A percentile compares a stretch with the other conserved stretches of the same genome.
These are phyloP conservation scores for Scopus umbretta DNA, from an alignment of 2,113 vertebrate genomes.

Conservation along the genomic window DNA sequence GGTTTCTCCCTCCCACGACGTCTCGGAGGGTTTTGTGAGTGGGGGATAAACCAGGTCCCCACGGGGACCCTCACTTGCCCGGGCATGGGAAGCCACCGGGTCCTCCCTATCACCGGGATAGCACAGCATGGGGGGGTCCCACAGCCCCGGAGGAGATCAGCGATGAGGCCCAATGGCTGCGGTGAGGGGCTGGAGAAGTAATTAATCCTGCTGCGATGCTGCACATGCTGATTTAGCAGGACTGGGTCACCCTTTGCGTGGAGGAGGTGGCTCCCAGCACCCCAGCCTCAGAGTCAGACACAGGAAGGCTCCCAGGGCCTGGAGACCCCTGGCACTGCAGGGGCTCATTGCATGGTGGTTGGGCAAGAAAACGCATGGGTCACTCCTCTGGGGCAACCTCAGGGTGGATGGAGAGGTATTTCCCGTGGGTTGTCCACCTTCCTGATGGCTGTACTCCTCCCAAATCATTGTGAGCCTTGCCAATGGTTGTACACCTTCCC, in stretches of 20 bases:
- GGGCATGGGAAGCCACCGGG: rapidly evolving
- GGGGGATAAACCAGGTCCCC: background rate
- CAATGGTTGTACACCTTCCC: background rate
- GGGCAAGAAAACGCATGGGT: background rate
- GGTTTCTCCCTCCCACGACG: rapidly evolving
- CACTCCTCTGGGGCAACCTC: background rate
- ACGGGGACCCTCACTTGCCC: background rate
- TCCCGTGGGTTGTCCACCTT: background rate
- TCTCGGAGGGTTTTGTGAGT: background rate
- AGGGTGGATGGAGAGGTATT: background rate
- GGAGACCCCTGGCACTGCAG: background rate
- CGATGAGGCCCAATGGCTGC: background rate
- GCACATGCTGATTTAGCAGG: background rate
- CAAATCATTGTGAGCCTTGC: background rate
- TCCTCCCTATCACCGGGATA: background rate
- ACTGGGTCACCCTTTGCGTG: background rate
- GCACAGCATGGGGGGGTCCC: background rate
- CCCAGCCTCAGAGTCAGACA: rapidly evolving
- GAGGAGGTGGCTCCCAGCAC: background rate
- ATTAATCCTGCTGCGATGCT: background rate
- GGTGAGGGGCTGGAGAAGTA: background rate
- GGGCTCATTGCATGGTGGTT: rapidly evolving
- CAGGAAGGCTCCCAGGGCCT: background rate
- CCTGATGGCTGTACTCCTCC: background rate
- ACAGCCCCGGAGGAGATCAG: too few relatives aligned